Base-by-base conservation (phyloP, 2,797 vertebrate genomes). In the Pteropus rufus region DNA sequence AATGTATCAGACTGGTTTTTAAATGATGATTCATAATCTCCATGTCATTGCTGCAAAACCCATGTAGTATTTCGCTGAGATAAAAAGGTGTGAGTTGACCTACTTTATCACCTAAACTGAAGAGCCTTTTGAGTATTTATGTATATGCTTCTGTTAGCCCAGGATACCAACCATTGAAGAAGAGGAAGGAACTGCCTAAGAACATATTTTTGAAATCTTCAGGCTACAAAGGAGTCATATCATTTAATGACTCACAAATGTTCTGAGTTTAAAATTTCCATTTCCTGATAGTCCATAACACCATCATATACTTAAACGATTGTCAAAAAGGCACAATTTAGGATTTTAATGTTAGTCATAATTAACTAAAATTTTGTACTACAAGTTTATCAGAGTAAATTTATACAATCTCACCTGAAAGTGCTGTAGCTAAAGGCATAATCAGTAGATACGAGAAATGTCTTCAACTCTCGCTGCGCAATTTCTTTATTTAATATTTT, bases 401-500 rank as follows among this genome's bases (percentile, higher is more conserved):
- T 96, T 97, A 96, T 96, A 96, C 82, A 56, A 46, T 65, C 76
- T 94, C 70, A 15, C 80, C 89, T 69, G 91, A 86, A 94, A 97
- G 88, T 14, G 0, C 82, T 75, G 46, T 95, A 90, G 60, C 93
- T 96, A 89, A 86, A 97, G 80, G 92, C 77, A 88, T 56, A 58
- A 94, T 96, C 87, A 73, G 6, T 97, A 97, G 96, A 96, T 91
- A 96, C 15, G 89, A 96, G 89, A 94, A 98, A 86, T 98, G 29
- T 97, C 96, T 97, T 96, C 96, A 97, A 84, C 97, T 97, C 94
- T 97, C 58, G 14, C 93, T 98, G 90, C 92, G 93, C 80, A 95
- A 93, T 97, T 95, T 96, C 98, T 98, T 97, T 98, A 93, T 98
- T 98, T 98, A 95, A 96, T 98, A 95, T 98, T 99, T 98, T 98